These are phyloP conservation scores for Gasteruption jaculator DNA, from an alignment of 2,888 invertebrate species.

Conservation along the genomic window DNA sequence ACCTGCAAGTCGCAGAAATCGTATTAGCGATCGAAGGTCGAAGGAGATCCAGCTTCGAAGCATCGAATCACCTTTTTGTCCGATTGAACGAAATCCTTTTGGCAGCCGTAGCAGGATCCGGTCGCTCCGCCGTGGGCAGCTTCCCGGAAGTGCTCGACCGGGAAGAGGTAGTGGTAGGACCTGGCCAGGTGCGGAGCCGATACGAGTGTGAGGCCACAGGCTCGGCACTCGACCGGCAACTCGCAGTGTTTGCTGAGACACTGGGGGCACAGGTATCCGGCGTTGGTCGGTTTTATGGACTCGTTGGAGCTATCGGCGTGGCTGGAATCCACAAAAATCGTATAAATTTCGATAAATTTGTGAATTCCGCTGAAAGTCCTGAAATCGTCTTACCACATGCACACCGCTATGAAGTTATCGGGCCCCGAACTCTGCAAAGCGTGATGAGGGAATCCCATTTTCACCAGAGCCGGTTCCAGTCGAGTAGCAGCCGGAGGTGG, in stretches of 20 bases:
- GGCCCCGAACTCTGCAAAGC: slow-evolving; percentile 57
- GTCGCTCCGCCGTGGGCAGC: slow-evolving; percentile 59
- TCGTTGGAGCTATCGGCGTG: slow-evolving; percentile 76
- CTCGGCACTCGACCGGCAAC: slow-evolving; percentile 93
- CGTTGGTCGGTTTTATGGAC: slow-evolving; percentile 65
- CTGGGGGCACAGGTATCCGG: slow-evolving; percentile 88
- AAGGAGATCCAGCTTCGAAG: not conserved
- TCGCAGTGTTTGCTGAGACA: slow-evolving; percentile 98
- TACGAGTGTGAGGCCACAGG: slow-evolving; percentile 92
- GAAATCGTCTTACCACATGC: slow-evolving; percentile 73
- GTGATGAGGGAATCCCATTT: slow-evolving; percentile 96
- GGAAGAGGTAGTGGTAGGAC: slow-evolving; percentile 96
- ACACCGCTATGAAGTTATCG: slow-evolving; percentile 76
- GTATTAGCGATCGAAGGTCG: slow-evolving; percentile 3
- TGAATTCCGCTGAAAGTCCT: slow-evolving; percentile 4
- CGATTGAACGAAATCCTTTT: slow-evolving; percentile 61
- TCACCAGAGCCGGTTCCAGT: slow-evolving; percentile 75
- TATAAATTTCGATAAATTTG: slow-evolving; percentile 6
- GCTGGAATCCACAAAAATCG: slow-evolving; percentile 52
- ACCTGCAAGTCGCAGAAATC: slow-evolving; percentile 57
- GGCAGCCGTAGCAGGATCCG: slow-evolving; percentile 70
- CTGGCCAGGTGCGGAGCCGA: slow-evolving; percentile 97
- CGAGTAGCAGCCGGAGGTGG: slow-evolving; percentile 70
- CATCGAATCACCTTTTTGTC: slow-evolving; percentile 66
- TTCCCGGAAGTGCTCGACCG: slow-evolving; percentile 82